Conservation (phyloP, 2,113 vertebrate genomes). For the Stictonetta naevosa region DNA sequence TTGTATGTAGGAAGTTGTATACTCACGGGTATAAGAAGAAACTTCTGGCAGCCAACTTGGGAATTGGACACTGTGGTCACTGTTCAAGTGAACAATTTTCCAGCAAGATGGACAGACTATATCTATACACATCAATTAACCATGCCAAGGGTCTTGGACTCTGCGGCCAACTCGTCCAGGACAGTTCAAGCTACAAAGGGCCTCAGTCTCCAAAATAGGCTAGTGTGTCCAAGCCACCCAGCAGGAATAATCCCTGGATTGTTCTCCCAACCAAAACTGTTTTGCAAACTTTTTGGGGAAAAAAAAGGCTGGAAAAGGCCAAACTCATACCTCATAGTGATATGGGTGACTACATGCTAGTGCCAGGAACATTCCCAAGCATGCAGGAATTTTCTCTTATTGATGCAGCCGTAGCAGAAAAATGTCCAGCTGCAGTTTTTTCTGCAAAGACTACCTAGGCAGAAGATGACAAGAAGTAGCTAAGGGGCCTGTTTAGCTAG, state of each 20-base stretch:
- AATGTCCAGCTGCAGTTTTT: neutral
- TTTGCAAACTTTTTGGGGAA: neutral
- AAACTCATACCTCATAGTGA: fast-evolving
- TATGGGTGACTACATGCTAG: fast-evolving
- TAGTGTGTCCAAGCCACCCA: neutral
- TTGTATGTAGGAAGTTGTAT: neutral
- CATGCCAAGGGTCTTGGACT: neutral
- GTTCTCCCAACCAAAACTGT: neutral
- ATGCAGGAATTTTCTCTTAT: neutral
- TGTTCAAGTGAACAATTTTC: neutral
- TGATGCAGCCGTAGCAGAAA: neutral
- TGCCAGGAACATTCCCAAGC: neutral
- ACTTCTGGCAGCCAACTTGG: neutral
- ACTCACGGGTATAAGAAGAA: neutral
- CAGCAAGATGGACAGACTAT: neutral
- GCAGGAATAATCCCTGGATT: neutral
- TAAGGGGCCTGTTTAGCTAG: neutral
- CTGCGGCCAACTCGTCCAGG: neutral
- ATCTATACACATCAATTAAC: neutral
- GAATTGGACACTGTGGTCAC: neutral
- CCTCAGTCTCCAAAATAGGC: neutral
- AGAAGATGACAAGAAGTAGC: neutral
- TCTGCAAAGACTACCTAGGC: neutral
- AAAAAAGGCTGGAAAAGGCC: neutral
- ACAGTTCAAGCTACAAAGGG: neutral